These are phyloP conservation scores for Knipowitschia caucasica DNA, from an alignment of 2,797 vertebrate species.

Conservation along the genomic window DNA sequence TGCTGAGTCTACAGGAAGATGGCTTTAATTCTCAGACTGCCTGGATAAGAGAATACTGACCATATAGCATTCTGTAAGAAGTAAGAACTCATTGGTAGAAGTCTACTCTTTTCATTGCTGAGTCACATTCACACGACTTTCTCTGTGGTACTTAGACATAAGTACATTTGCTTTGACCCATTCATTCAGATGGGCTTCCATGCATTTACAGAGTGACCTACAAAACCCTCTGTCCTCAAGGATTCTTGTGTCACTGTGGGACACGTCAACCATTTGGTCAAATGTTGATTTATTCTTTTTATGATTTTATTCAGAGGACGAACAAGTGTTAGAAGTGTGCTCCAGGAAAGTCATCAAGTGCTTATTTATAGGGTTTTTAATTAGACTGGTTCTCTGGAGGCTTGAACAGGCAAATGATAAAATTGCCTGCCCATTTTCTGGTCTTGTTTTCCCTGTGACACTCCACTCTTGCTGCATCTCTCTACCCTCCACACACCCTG, in stretches of 20 bases:
- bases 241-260: conserved; percentile 28
- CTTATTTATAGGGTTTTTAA: conserved; percentile 70
- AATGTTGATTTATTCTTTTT: conserved; percentile 32
- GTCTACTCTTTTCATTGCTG: too few species aligned
- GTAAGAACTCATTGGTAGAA: too few species aligned
- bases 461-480: conserved; percentile 48
- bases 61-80: too few species aligned
- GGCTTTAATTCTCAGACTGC: too few species aligned
- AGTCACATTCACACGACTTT: too few species aligned
- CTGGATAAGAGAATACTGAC: too few species aligned
- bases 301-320: conserved; percentile 42
- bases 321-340: conserved; percentile 54
- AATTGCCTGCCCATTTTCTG: conserved; percentile 35
- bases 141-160: conserved; percentile 2
- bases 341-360: conserved; percentile 64
- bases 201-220: conserved; percentile 37
- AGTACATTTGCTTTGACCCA: conserved; percentile 14
- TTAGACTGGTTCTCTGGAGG: conserved; percentile 65
- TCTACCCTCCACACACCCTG: conserved; percentile 60
- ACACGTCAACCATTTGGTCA: conserved; percentile 32
- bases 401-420: conserved; percentile 56
- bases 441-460: conserved; percentile 30
- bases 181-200: conserved; percentile 3
- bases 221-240: conserved; percentile 29
- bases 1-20: too few species aligned